phyloP scores from a whole-genome alignment of 30 jellyfish, hydroid and myxozoan genomes.

The Hydra vulgaris region DNA sequence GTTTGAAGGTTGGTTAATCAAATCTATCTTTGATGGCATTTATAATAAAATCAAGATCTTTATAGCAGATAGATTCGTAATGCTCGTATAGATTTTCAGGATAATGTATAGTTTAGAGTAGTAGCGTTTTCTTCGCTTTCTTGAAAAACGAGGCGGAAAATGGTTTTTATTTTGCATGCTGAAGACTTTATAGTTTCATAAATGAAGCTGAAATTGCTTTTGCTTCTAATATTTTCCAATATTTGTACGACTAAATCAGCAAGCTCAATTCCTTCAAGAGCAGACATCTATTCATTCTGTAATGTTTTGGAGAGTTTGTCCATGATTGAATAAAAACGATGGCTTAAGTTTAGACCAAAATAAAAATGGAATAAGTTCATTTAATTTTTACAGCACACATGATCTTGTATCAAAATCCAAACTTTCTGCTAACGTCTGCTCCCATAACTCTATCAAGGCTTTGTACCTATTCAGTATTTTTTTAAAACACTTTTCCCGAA shows the following conservation, averaged over 20 bases:
- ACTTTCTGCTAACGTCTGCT: too few relatives aligned
- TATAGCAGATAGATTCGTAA: conserved; percentile 2
- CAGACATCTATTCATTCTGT: conserved; percentile 21
- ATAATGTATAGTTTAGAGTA: neutral
- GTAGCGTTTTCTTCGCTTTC: neutral
- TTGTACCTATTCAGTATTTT: conserved; percentile 17
- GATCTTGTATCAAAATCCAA: too few relatives aligned
- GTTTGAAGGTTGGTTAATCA: conserved; percentile 22
- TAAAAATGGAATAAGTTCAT: too few relatives aligned
- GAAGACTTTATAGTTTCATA: conserved; percentile 1
- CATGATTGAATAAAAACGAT: neutral
- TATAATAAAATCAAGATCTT: neutral
- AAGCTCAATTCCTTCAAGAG: conserved; percentile 8
- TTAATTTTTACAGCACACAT: conserved; percentile 1
- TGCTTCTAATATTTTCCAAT: conserved; percentile 11
- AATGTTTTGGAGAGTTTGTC: conserved; percentile 22
- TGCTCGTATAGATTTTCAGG: conserved; percentile 5
- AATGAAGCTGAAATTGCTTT: conserved; percentile 4
- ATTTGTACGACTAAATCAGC: neutral
- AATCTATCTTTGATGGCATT: conserved; percentile 9
- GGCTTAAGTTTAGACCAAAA: conserved; percentile 10
- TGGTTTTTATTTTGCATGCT: neutral
- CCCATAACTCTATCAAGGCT: too few relatives aligned
- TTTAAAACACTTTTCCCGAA: conserved; percentile 19
- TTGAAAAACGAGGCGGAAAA: neutral